Evolutionary conservation across 2,888 invertebrate species (phyloP), one percentile per base, ranked within the genome.

Genomic region (Ptycholaimellus sp.): DNA sequence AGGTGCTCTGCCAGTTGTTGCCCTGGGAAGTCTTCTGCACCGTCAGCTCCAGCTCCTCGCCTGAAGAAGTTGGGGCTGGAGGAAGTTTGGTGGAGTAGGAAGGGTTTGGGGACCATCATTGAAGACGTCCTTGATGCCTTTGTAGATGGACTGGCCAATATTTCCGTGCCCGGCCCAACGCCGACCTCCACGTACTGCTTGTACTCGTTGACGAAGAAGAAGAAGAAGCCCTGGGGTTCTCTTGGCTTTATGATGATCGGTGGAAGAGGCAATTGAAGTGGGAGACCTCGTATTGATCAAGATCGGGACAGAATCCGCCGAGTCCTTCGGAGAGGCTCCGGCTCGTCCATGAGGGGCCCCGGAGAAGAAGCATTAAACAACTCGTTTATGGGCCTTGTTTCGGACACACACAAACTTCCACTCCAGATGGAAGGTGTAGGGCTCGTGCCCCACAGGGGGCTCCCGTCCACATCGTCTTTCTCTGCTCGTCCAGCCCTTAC

Each of bases 81-180:
- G 20, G 18, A 17, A 17, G 14, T 14, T 33, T n/a, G 11, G 11
- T 17, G 7, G 7, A 20, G 21, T 16, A 14, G 5, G 20, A 11
- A 22, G 23, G 4, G 38, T 11, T 30, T 4, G 16, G 6, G 13
- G 13, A n/a, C 45, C 47, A 43, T 59, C 59, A 49, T 63, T 60
- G 27, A 65, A 51, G n/a, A 53, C 49, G 28, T 62, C 57, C 30
- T 61, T 52, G 36, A 47, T 44, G 37, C 64, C 66, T 41, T 60
- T 58, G 40, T 63, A 66, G 45, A 13, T 65, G 47, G 2, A 62
- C 53, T 16, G 66, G 45, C 51, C 51, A 53, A 40, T 52, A 53
- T 30, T 63, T n/a, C n/a, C n/a, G n/a, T 66, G 56, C 57, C 64
- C 53, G 66, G 66, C 27, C 61, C 60, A 16, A 66, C 49, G 44